A percentile compares a stretch with the other conserved stretches of the same genome.
Conservation (phyloP, 2,888 invertebrate species). For the Drosophila kuntzei region DNA sequence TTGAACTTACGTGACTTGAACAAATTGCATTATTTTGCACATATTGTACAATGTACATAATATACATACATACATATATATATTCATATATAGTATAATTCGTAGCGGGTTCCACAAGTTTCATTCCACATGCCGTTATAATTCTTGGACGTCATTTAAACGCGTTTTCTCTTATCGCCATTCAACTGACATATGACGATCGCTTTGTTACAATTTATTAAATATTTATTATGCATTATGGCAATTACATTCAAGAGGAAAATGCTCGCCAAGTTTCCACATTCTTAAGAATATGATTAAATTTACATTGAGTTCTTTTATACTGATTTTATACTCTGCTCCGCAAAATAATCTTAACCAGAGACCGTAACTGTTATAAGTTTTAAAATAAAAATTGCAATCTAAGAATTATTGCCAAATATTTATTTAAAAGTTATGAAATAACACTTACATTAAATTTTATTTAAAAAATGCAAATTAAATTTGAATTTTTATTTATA, state of each 20-base stretch:
- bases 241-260: not conserved
- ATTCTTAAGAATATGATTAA: not conserved
- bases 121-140: constrained; percentile 9
- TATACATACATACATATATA: constrained; percentile 12
- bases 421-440: too few relatives aligned
- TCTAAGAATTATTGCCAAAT: too few relatives aligned
- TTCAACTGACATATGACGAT: constrained; percentile 18
- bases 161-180: constrained; percentile 50
- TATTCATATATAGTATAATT: constrained; percentile 15
- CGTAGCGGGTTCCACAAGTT: constrained; percentile 24
- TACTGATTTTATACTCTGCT: too few relatives aligned
- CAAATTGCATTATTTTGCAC: constrained; percentile 66
- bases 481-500: too few relatives aligned
- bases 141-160: constrained; percentile 47
- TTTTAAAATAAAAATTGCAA: too few relatives aligned
- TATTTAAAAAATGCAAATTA: too few relatives aligned
- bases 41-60: constrained; percentile 25
- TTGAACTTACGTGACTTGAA: constrained; percentile 74
- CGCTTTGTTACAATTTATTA: not conserved
- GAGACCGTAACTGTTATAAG: too few relatives aligned
- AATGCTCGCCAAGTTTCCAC: not conserved
- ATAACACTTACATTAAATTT: too few relatives aligned
- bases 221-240: not conserved
- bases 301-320: not conserved
- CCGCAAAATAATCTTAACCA: too few relatives aligned